These are phyloP conservation scores for Saccostrea echinata DNA, from an alignment of 1,140 invertebrate species.

Conservation along the genomic window DNA sequence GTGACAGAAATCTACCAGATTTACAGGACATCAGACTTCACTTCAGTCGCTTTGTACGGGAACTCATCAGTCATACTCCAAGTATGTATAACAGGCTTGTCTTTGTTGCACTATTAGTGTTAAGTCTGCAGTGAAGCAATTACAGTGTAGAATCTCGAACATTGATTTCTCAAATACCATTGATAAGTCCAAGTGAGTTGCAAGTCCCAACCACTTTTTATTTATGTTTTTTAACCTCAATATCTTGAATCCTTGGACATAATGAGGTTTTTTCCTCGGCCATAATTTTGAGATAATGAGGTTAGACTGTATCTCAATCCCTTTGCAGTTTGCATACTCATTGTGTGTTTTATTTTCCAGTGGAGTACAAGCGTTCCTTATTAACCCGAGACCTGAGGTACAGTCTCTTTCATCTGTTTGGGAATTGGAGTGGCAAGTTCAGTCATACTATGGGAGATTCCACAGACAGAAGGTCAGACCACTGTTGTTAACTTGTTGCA, in stretches of 20 bases:
- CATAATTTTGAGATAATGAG: background rate
- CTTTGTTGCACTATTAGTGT: background rate
- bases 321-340: background rate
- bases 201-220: background rate
- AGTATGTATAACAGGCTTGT: conserved; percentile 64
- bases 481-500: too few species aligned
- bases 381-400: conserved; percentile 92
- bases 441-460: conserved; percentile 83
- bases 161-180: background rate
- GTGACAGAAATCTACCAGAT: conserved; percentile 81
- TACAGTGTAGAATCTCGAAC: background rate
- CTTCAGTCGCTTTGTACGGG: conserved; percentile 95
- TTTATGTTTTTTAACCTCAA: background rate
- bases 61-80: conserved; percentile 86
- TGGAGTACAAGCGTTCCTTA: conserved; percentile 91
- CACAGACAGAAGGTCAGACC: conserved; percentile 74
- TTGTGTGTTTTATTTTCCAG: conserved; percentile 81
- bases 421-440: conserved; percentile 94
- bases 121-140: background rate
- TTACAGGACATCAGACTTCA: conserved; percentile 92
- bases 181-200: background rate
- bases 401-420: conserved; percentile 94
- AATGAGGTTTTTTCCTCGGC: background rate
- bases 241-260: background rate
- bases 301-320: background rate